These are phyloP conservation scores for Morinoia aosen DNA, from an alignment of 2,888 invertebrate species.

Conservation along the genomic window DNA sequence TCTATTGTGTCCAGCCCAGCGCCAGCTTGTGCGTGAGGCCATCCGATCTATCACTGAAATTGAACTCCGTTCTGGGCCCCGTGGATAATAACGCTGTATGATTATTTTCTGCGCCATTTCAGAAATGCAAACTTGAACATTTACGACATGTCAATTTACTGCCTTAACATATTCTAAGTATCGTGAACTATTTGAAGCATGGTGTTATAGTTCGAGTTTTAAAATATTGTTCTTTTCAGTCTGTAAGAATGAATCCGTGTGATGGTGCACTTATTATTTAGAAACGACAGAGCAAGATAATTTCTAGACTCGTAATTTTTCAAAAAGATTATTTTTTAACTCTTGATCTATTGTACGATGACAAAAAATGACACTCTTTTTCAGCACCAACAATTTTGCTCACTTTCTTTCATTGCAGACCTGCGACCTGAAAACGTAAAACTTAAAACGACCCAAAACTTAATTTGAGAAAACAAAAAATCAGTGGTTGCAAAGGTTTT, in stretches of 20 bases:
- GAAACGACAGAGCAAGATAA: too few relatives aligned
- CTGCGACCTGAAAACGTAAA: not conserved
- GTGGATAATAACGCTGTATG: not conserved
- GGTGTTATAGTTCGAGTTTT: not conserved
- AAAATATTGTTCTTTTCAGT: too few relatives aligned
- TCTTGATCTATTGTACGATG: too few relatives aligned
- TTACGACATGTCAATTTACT: not conserved
- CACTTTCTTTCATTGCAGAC: not conserved
- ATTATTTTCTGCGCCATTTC: not conserved
- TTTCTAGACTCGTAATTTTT: too few relatives aligned
- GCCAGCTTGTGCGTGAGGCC: not conserved
- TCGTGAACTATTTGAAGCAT: not conserved
- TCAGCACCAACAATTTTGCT: not conserved
- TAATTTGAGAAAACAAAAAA: not conserved
- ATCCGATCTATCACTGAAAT: not conserved
- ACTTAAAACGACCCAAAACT: not conserved
- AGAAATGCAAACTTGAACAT: not conserved
- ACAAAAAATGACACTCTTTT: not conserved
- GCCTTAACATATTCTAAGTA: not conserved
- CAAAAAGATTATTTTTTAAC: too few relatives aligned
- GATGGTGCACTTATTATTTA: too few relatives aligned
- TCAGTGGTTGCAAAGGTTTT: not conserved
- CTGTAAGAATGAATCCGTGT: too few relatives aligned
- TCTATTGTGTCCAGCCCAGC: not conserved
- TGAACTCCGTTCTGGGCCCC: not conserved